Conservation (phyloP, 2,888 invertebrate genomes). For the Carterocephalus palaemon region DNA sequence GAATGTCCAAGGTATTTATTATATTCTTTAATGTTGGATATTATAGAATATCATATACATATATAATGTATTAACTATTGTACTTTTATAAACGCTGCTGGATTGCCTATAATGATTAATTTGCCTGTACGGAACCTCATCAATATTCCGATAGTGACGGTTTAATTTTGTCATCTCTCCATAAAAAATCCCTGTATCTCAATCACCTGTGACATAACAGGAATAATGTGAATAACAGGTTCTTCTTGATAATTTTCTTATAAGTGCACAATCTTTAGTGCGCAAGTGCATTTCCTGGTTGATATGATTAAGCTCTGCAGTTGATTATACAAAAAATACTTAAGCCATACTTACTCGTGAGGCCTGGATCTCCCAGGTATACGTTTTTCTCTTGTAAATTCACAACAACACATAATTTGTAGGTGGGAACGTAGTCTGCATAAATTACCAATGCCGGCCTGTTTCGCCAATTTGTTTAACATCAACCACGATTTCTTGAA, state of each 20-base stretch:
- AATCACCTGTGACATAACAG: not conserved
- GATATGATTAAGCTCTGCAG: not conserved
- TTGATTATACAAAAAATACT: slow-evolving; percentile 7
- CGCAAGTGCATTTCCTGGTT: slow-evolving; percentile 2
- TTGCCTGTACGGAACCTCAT: not conserved
- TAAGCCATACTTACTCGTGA: too few relatives aligned
- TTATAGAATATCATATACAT: too few relatives aligned
- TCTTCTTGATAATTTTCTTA: slow-evolving; percentile 5
- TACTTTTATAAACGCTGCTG: too few relatives aligned
- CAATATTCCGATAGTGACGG: not conserved
- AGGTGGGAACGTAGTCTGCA: not conserved
- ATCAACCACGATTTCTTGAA: too few relatives aligned
- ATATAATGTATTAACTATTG: too few relatives aligned
- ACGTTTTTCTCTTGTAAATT: not conserved
- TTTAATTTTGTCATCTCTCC: not conserved
- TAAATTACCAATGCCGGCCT: too few relatives aligned
- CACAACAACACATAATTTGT: not conserved
- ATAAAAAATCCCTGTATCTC: not conserved
- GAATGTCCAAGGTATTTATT: too few relatives aligned
- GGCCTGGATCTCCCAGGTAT: too few relatives aligned
- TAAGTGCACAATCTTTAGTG: not conserved
- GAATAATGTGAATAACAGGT: slow-evolving; percentile 5
- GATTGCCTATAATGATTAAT: too few relatives aligned
- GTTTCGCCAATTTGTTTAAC: too few relatives aligned
- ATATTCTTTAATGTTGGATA: too few relatives aligned